A percentile compares a stretch with the other conserved stretches of the same genome.
Conservation (phyloP, 2,888 invertebrate species). For the Synergus japonicus region DNA sequence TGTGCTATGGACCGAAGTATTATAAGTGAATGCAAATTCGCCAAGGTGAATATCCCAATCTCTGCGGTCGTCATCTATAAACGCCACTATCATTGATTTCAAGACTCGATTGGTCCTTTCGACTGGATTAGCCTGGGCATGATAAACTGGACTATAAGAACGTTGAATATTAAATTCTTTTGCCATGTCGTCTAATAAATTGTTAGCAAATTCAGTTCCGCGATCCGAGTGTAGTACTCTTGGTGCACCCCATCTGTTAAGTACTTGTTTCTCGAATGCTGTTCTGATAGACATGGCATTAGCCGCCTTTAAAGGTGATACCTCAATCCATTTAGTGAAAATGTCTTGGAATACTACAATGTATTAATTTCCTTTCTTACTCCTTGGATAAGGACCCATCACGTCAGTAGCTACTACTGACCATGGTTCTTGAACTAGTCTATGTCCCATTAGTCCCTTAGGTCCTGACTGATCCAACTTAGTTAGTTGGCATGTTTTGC, state of each 20-base stretch:
- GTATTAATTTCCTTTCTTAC: too few species aligned
- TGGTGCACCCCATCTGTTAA: conserved; percentile 31
- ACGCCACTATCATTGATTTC: conserved; percentile 54
- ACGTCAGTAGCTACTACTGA: too few species aligned
- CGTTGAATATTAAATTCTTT: conserved; percentile 43
- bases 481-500: too few species aligned
- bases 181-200: conserved; percentile 5
- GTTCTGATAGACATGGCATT: not conserved
- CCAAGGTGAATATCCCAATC: conserved; percentile 13
- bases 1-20: too few species aligned
- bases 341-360: conserved; percentile 5
- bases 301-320: not conserved
- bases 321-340: conserved; percentile 27
- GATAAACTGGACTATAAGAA: conserved; percentile 48
- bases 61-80: conserved; percentile 51
- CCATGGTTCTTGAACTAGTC: too few species aligned
- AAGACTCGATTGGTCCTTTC: conserved; percentile 47
- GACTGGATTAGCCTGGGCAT: conserved; percentile 60
- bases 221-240: too few species aligned
- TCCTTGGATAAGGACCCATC: too few species aligned
- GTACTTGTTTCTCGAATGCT: conserved; percentile 10
- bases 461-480: too few species aligned
- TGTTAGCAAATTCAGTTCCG: conserved; percentile 42
- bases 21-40: too few species aligned
- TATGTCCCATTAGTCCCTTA: too few species aligned